Base-by-base conservation (phyloP, 2,888 invertebrate genomes). In the Oscheius sp. region DNA sequence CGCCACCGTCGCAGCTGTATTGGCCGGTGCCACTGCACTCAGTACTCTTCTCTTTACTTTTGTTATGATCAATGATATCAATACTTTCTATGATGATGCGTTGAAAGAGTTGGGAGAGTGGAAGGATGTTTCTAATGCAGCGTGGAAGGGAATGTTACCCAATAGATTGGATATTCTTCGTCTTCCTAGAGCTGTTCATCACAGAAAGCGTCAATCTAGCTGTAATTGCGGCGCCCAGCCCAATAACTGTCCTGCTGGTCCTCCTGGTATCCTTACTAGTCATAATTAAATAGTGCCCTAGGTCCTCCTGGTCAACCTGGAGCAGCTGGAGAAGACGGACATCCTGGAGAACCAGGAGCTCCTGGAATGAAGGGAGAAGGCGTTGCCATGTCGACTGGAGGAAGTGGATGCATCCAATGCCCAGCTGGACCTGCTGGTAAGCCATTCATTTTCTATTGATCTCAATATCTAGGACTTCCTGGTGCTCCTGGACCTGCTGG, bases 271-370 rank as follows among this genome's bases (percentile, higher is more conserved):
- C n/a, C n/a, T n/a, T n/a, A n/a, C n/a, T n/a, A n/a, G n/a, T n/a
- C n/a, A n/a, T n/a, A n/a, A n/a, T n/a, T n/a, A n/a, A 70, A 70
- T 67, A 73, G 75, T 49, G 73, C 75, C 64, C 71, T 73, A 64
- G 75, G 75, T 66, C 54, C 54, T 36, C 73, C 72, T 8, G 78
- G 78, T n/a, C 44, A 24, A 20, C 44, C 44, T 14, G 59, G 59
- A 26, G 24, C 41, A 14, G 1, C 56, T 32, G 17, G 56, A 56
- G 20, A 30, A 36, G 17, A 12, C 17, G 44, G 44, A 44, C 28
- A 24, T 24, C 64, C 67, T 64, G 80, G 80, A 57, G 47, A 20
- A 8, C 38, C 41, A 8, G 59, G 59, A 59, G 41, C 28, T 5
- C 26, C 59, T 12, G 59, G 59, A 24, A 30, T 26, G 28, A 14